Evolutionary conservation across 2,797 vertebrate species (phyloP).

Genomic region (Coracias cyanogaster): DNA sequence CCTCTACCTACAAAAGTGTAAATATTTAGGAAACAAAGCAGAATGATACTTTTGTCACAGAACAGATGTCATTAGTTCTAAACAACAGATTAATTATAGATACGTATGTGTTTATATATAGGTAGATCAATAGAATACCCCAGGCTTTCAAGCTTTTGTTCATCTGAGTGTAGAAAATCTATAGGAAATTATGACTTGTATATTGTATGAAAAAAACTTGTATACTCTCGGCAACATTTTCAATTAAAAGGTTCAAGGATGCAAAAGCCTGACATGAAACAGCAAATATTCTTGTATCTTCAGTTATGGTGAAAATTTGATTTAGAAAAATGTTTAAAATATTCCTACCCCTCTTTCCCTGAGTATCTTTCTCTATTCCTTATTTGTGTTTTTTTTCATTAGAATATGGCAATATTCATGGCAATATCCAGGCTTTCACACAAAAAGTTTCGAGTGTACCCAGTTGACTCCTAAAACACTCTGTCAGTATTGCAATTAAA

Average conservation of each 20-base stretch:
- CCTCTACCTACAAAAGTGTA: background rate
- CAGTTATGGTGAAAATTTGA: slow-evolving; percentile 74
- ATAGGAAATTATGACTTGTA: slow-evolving; percentile 5
- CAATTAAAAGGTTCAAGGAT: background rate
- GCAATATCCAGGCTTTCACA: slow-evolving; percentile 83
- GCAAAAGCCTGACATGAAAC: slow-evolving; percentile 63
- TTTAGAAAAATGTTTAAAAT: slow-evolving; percentile 46
- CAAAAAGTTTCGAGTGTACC: slow-evolving; percentile 37
- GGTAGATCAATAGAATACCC: slow-evolving; percentile 14
- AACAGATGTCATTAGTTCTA: background rate
- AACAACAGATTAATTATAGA: slow-evolving; percentile 48
- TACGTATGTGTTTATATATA: background rate
- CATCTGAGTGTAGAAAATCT: slow-evolving; percentile 39
- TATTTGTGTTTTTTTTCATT: slow-evolving; percentile 81
- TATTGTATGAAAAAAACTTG: background rate
- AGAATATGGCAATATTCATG: slow-evolving; percentile 82
- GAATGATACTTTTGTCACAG: background rate
- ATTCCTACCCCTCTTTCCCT: slow-evolving; percentile 67
- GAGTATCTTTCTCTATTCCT: slow-evolving; percentile 74
- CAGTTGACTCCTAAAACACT: slow-evolving; percentile 33
- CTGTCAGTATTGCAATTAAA: slow-evolving; percentile 59
- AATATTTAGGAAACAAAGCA: slow-evolving; percentile 39
- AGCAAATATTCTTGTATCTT: slow-evolving; percentile 80
- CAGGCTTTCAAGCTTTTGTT: slow-evolving; percentile 39
- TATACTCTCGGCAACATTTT: background rate